A percentile compares a stretch with the other conserved stretches of the same genome.
phyloP scores from a whole-genome alignment of 2,113 vertebrate genomes.

The Acanthisitta chloris region DNA sequence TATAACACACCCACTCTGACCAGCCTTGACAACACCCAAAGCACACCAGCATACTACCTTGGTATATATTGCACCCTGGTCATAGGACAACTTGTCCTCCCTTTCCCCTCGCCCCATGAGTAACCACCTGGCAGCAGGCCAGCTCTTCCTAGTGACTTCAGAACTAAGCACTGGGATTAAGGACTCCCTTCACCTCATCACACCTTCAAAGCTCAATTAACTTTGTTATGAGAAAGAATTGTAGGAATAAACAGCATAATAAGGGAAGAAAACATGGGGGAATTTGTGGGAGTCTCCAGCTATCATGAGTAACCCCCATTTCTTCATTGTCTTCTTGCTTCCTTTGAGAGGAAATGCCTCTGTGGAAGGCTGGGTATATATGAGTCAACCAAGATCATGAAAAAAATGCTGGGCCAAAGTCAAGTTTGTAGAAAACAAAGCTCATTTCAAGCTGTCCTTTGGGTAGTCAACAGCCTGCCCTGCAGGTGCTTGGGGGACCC shows the following conservation, averaged over 20 bases:
- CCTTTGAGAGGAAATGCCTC: constrained; percentile 40
- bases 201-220: background rate
- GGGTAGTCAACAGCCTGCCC: background rate
- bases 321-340: constrained; percentile 41
- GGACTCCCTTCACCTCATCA: background rate
- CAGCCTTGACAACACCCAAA: background rate
- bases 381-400: background rate
- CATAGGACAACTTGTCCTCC: background rate
- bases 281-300: background rate
- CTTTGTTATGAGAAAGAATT: background rate
- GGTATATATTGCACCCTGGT: background rate
- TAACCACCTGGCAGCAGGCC: background rate
- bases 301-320: background rate
- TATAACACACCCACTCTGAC: background rate
- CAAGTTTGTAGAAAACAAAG: background rate
- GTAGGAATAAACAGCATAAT: background rate
- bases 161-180: background rate
- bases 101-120: background rate
- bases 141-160: background rate
- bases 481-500: too few relatives aligned
- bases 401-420: background rate
- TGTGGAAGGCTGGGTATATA: background rate
- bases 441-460: background rate
- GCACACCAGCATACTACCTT: background rate
- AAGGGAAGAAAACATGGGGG: background rate